Percentiles rank a stretch among this genome's conserved stretches.
Evolutionary conservation across 2,888 invertebrate species (phyloP).

Genomic region (Noctua janthe): DNA sequence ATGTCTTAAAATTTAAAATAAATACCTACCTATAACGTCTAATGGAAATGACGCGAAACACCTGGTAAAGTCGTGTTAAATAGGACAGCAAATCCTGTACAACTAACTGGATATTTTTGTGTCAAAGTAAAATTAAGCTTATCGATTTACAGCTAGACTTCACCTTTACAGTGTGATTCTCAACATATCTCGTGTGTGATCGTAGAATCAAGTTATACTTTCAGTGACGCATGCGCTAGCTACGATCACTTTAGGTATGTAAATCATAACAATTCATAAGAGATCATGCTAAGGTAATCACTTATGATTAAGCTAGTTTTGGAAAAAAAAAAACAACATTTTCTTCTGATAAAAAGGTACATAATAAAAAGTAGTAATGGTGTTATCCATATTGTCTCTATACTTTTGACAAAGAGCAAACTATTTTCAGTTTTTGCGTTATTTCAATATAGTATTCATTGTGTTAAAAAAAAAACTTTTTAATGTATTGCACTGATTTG

Average conservation of each 20-base stretch:
- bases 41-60: slow-evolving; percentile 9
- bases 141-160: neutral
- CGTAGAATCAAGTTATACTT: neutral
- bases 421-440: slow-evolving; percentile 6
- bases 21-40: neutral
- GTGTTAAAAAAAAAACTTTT: neutral
- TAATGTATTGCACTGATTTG: slow-evolving; percentile 48
- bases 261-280: neutral
- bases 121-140: neutral
- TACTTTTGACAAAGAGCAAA: neutral
- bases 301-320: neutral
- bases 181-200: neutral
- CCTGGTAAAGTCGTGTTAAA: neutral
- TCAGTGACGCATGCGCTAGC: neutral
- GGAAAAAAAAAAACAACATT: neutral
- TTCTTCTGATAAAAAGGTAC: neutral
- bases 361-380: neutral
- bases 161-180: neutral
- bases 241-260: neutral
- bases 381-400: neutral
- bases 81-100: neutral
- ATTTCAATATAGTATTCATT: neutral
- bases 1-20: neutral
- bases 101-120: neutral
- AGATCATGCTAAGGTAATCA: neutral